phyloP scores from a whole-genome alignment of 2,113 vertebrate genomes.

The Orthonyx spaldingii region DNA sequence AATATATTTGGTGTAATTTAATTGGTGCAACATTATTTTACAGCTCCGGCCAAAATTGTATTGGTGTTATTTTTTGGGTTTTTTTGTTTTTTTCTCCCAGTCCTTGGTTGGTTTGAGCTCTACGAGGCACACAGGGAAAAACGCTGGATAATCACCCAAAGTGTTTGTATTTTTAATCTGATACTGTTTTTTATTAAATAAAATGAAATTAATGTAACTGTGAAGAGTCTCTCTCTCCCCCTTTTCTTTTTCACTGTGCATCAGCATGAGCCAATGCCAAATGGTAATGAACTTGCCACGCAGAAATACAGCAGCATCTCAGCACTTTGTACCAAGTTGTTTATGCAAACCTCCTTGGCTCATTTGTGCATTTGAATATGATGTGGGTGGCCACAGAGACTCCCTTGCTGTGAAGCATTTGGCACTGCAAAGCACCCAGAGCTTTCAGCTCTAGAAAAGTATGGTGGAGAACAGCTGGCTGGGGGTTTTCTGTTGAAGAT shows the following conservation, averaged over 20 bases:
- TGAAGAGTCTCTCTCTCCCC: conserved; percentile 7
- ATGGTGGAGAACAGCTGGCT: neutral
- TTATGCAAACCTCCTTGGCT: conserved; percentile 44
- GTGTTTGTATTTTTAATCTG: conserved; percentile 79
- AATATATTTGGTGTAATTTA: conserved; percentile 89
- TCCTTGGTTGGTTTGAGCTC: conserved; percentile 72
- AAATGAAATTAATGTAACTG: conserved; percentile 66
- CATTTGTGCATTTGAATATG: neutral
- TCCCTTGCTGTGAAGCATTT: neutral
- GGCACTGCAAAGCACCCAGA: neutral
- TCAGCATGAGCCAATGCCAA: neutral
- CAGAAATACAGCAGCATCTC: conserved; percentile 15
- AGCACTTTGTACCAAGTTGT: neutral
- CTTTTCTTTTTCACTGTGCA: neutral
- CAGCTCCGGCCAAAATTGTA: conserved; percentile 73
- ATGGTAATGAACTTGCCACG: conserved; percentile 4
- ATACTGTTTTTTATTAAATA: conserved; percentile 79
- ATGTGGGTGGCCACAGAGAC: conserved; percentile 24
- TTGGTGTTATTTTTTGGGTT: conserved; percentile 10
- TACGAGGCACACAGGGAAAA: conserved; percentile 61
- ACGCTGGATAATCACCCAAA: conserved; percentile 75
- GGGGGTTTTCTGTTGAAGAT: neutral
- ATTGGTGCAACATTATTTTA: conserved; percentile 78
- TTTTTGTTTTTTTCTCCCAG: conserved; percentile 43
- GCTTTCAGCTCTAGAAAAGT: neutral